Evolutionary conservation across 2,888 invertebrate genomes (phyloP).

Genomic region (Spisula subtruncata): DNA sequence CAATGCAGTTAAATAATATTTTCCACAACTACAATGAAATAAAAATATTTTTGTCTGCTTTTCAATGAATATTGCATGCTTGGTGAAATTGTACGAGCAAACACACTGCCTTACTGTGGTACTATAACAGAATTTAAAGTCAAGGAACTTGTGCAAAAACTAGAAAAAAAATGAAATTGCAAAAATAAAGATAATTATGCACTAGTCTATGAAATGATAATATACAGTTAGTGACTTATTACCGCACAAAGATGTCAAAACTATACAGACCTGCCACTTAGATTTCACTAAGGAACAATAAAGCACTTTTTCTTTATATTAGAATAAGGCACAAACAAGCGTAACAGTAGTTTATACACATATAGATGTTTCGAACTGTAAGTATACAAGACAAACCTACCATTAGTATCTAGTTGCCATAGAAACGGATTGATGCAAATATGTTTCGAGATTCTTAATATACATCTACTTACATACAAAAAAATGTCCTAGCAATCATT

Average conservation of each 20-base stretch:
- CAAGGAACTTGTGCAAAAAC: neutral
- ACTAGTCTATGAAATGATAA: neutral
- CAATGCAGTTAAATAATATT: neutral
- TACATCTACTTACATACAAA: too few relatives aligned
- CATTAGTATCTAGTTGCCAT: too few relatives aligned
- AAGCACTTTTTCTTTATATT: conserved; percentile 36
- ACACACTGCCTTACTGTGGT: too few relatives aligned
- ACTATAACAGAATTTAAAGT: neutral
- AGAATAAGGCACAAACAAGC: conserved; percentile 32
- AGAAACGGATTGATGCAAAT: too few relatives aligned
- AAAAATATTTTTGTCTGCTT: neutral
- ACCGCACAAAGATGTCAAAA: neutral
- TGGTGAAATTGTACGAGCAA: neutral
- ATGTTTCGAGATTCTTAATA: too few relatives aligned
- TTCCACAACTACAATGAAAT: neutral
- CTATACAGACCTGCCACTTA: neutral
- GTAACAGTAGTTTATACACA: neutral
- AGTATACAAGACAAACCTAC: too few relatives aligned
- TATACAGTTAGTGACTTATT: neutral
- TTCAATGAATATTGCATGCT: neutral
- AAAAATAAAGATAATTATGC: neutral
- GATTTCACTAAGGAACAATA: neutral
- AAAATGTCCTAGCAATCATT: too few relatives aligned
- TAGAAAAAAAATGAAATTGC: neutral
- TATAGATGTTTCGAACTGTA: neutral